These are phyloP conservation scores for Spisula solida DNA, from an alignment of 2,888 invertebrate genomes.

Conservation along the genomic window DNA sequence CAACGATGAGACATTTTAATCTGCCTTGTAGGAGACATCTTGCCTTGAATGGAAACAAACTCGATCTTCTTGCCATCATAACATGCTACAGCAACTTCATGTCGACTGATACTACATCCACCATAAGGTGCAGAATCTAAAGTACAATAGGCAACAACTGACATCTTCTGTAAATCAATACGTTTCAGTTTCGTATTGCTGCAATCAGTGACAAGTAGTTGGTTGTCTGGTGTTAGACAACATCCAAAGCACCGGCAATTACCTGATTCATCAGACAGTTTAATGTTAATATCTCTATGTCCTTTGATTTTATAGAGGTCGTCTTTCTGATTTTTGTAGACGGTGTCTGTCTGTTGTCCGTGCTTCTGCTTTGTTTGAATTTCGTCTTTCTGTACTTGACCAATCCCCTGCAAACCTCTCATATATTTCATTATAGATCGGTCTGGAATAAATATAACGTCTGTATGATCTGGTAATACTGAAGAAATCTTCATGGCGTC, in stretches of 20 bases:
- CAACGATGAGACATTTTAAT: conserved; percentile 15
- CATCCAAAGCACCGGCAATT: not conserved
- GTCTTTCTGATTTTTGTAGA: not conserved
- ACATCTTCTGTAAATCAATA: no score
- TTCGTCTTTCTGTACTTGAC: not conserved
- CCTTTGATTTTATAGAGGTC: not conserved
- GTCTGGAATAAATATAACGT: not conserved
- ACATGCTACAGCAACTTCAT: no score
- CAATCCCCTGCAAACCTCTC: not conserved
- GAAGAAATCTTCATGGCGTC: not conserved
- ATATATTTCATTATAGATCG: not conserved
- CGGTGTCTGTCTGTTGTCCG: not conserved
- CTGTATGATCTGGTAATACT: not conserved
- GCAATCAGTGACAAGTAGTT: no score
- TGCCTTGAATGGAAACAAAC: no score
- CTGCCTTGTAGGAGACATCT: no score
- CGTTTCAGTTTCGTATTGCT: no score
- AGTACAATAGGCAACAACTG: conserved; percentile 12
- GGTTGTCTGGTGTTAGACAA: no score
- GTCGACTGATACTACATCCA: conserved; percentile 7
- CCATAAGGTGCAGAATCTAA: not conserved
- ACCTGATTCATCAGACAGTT: not conserved
- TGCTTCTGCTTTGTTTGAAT: no score
- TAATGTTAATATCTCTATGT: not conserved
- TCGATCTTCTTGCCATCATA: not conserved